Percentiles rank a stretch among this genome's conserved stretches.
phyloP scores from a whole-genome alignment of 64 coral and sea anemone genomes.

The Stichodactyla mertensii region DNA sequence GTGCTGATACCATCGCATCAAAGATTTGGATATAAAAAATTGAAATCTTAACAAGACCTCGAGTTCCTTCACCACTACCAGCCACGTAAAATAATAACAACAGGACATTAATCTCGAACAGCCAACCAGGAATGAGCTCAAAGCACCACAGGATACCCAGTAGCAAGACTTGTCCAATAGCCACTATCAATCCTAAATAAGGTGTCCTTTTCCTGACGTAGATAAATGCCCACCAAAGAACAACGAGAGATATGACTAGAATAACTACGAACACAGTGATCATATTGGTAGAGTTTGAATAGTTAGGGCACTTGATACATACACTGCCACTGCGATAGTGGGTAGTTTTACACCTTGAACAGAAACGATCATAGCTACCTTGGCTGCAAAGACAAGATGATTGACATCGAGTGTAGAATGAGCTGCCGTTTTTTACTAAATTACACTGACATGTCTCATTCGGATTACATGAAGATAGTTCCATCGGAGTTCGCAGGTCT shows the following conservation, averaged over 20 bases:
- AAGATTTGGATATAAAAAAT: slow-evolving; percentile 78
- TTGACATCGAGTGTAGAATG: slow-evolving; percentile 34
- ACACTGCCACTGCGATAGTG: slow-evolving; percentile 56
- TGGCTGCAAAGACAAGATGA: slow-evolving; percentile 45
- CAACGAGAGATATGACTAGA: slow-evolving; percentile 2
- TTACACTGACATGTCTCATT: slow-evolving; percentile 46
- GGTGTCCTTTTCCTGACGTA: slow-evolving; percentile 22
- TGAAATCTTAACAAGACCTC: slow-evolving; percentile 59
- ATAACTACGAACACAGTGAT: neutral
- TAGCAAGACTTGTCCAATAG: slow-evolving; percentile 51
- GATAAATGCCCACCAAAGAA: slow-evolving; percentile 39
- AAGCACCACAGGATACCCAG: slow-evolving; percentile 43
- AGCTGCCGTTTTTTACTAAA: neutral
- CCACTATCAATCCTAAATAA: neutral
- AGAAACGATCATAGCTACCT: slow-evolving; percentile 69
- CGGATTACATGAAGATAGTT: slow-evolving; percentile 54
- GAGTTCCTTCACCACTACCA: slow-evolving; percentile 35
- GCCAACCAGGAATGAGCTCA: slow-evolving; percentile 66
- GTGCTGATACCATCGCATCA: slow-evolving; percentile 64
- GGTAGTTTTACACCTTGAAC: slow-evolving; percentile 45
- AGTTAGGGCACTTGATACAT: slow-evolving; percentile 49
- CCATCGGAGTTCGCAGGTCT: neutral
- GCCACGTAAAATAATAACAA: slow-evolving; percentile 53
- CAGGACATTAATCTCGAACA: slow-evolving; percentile 56
- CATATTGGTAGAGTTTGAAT: slow-evolving; percentile 10